Percentiles rank a stretch among this genome's conserved stretches.
Conservation (phyloP, 1,140 invertebrate species). For the Pararge aegeria region DNA sequence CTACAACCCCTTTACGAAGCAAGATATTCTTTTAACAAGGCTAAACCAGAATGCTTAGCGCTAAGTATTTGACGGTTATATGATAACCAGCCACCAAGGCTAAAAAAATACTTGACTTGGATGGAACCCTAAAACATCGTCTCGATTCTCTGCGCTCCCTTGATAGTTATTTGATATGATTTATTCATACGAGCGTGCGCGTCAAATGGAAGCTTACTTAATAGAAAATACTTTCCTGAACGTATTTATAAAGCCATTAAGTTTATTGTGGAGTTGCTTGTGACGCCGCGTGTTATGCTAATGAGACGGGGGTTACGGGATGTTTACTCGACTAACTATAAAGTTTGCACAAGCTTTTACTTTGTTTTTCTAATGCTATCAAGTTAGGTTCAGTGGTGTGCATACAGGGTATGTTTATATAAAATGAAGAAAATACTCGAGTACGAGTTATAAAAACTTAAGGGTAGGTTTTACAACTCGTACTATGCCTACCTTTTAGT, state of each 20-base stretch:
- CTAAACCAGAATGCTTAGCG: too few species aligned
- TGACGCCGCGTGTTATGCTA: constrained; percentile 62
- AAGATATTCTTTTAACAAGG: too few species aligned
- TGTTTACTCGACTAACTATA: constrained; percentile 53
- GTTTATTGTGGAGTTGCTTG: constrained; percentile 57
- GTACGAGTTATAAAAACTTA: too few species aligned
- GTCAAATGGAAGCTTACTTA: constrained; percentile 73
- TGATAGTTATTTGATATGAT: constrained; percentile 77
- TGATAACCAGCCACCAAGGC: too few species aligned
- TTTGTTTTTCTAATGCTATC: constrained; percentile 4
- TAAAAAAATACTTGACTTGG: too few species aligned
- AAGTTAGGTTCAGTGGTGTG: not conserved
- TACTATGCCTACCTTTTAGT: too few species aligned
- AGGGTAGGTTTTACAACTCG: too few species aligned
- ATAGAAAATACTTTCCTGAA: constrained; percentile 71
- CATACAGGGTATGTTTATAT: too few species aligned
- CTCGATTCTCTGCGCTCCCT: constrained; percentile 41
- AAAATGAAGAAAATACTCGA: too few species aligned
- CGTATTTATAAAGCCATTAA: constrained; percentile 75
- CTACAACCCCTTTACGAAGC: too few species aligned
- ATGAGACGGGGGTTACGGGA: constrained; percentile 42
- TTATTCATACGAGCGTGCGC: constrained; percentile 68
- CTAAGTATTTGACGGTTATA: too few species aligned
- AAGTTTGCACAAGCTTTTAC: constrained; percentile 45
- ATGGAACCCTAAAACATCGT: constrained; percentile 34